These are phyloP conservation scores for Microplitis deprimator DNA, from an alignment of 2,888 invertebrate genomes.

Conservation along the genomic window DNA sequence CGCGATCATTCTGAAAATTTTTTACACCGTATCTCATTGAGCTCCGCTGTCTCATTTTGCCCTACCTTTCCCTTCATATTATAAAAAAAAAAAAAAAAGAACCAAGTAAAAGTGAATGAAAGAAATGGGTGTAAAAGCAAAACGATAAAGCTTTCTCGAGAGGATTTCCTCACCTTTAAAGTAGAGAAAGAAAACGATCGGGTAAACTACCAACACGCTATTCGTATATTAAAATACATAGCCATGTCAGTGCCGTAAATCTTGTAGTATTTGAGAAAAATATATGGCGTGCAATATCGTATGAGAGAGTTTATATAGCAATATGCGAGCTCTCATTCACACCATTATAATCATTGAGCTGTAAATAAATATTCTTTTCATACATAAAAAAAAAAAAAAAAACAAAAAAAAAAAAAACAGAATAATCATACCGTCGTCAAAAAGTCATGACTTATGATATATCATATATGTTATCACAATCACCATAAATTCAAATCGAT, in stretches of 20 bases:
- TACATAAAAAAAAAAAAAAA: too few relatives aligned
- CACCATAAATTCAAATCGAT: slow-evolving; percentile 1
- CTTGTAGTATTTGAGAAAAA: slow-evolving; percentile 33
- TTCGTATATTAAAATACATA: slow-evolving; percentile 38
- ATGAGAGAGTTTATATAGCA: slow-evolving; percentile 23
- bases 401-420: too few relatives aligned
- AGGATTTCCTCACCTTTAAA: slow-evolving; percentile 21
- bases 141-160: slow-evolving; percentile 18
- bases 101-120: neutral
- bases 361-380: neutral
- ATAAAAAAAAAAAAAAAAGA: neutral
- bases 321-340: slow-evolving; percentile 25
- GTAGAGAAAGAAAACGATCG: slow-evolving; percentile 21
- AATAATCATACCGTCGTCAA: neutral
- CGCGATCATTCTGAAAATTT: too few relatives aligned
- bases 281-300: slow-evolving; percentile 28
- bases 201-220: slow-evolving; percentile 32
- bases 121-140: slow-evolving; percentile 3
- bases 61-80: neutral
- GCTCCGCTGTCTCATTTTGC: too few relatives aligned
- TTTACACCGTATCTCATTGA: too few relatives aligned
- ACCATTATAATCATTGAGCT: slow-evolving; percentile 18
- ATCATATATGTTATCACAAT: slow-evolving; percentile 24
- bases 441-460: neutral
- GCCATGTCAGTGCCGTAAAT: slow-evolving; percentile 38